These are phyloP conservation scores for Antrozous pallidus DNA, from an alignment of 2,797 vertebrate species.

Conservation along the genomic window DNA sequence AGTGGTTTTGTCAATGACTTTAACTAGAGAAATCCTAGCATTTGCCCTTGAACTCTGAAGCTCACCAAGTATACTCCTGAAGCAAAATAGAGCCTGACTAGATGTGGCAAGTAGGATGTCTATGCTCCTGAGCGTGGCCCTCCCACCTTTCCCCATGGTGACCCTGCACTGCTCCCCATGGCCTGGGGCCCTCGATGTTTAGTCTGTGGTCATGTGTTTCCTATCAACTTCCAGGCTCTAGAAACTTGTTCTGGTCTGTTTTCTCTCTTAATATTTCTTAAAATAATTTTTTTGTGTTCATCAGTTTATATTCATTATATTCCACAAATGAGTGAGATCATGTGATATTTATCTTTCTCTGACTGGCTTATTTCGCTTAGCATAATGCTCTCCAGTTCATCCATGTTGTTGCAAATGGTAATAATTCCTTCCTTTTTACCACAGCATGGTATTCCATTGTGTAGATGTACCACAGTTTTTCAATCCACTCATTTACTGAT, in stretches of 20 bases:
- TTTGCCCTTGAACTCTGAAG: background rate
- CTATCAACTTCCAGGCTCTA: background rate
- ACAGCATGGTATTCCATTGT: no score
- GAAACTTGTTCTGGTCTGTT: background rate
- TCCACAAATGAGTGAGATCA: no score
- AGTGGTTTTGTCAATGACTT: background rate
- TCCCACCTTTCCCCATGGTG: background rate
- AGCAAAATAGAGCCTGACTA: no score
- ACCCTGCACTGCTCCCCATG: background rate
- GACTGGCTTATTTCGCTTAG: no score
- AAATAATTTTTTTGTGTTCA: no score
- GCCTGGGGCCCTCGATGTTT: background rate
- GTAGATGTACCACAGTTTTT: no score
- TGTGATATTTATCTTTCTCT: no score
- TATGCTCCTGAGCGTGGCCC: background rate
- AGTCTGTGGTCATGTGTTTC: background rate
- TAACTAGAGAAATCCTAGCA: background rate
- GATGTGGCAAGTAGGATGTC: background rate
- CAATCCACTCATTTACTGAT: no score
- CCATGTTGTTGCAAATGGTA: no score
- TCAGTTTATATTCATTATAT: no score
- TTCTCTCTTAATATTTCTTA: background rate
- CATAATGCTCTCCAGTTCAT: no score
- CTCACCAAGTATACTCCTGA: background rate
- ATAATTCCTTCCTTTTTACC: no score